These are phyloP conservation scores for Parapsyche elsis DNA, from an alignment of 1,140 invertebrate genomes.

Conservation along the genomic window DNA sequence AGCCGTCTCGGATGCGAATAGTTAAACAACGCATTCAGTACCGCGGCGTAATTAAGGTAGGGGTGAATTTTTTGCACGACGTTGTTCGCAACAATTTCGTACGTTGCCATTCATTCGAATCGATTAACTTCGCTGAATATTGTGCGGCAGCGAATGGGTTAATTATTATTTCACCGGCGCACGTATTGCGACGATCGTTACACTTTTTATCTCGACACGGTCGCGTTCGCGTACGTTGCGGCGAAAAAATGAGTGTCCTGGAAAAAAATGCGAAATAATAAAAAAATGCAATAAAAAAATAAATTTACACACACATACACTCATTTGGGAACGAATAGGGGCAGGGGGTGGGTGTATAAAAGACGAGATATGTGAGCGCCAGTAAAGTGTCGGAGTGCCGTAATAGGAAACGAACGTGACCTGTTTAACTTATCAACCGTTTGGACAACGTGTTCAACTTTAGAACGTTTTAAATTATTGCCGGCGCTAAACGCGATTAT, in stretches of 20 bases:
- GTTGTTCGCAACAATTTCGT: background rate
- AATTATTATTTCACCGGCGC: background rate
- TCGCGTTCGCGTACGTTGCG: background rate
- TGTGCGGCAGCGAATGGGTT: background rate
- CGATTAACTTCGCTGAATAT: too few species aligned
- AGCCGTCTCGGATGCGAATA: background rate
- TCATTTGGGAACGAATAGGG: background rate
- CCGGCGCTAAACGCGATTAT: background rate
- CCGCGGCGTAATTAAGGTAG: background rate
- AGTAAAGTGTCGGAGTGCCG: conserved; percentile 27
- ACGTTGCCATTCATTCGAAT: too few species aligned
- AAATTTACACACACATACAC: conserved; percentile 3
- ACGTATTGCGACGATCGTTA: conserved; percentile 13
- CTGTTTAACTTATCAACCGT: conserved; percentile 28
- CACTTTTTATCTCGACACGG: conserved; percentile 19
- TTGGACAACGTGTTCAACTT: conserved; percentile 17
- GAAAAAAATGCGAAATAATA: background rate
- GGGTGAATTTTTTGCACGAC: background rate
- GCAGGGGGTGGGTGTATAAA: background rate
- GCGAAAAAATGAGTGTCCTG: background rate
- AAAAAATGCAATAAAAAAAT: conserved; percentile 16
- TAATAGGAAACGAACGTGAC: conserved; percentile 40
- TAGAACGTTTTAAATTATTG: background rate
- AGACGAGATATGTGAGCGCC: conserved; percentile 37
- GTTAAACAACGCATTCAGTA: background rate